Evolutionary conservation across 1,140 invertebrate species (phyloP), one percentile per base, ranked within the genome.

Genomic region (Ephestia elutella): DNA sequence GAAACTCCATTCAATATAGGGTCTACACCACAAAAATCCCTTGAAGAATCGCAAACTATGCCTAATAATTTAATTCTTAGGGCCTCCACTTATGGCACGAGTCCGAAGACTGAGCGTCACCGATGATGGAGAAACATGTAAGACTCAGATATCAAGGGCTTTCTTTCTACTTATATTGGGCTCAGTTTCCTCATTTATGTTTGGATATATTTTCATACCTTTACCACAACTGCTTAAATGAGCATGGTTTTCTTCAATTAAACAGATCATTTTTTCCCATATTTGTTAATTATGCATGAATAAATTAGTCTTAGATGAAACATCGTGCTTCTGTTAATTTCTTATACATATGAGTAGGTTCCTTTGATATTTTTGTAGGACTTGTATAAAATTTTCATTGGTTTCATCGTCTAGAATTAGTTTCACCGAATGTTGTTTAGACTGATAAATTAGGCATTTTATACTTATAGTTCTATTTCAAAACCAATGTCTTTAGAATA

Each of bases 121-220:
- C 21, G 90, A 91, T 70, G 90, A 91, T 62, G 90, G 90, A 62
- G 90, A 91, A 80, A 90, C 90, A 86, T 87, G 90, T 91, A 91
- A 91, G 90, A 73, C 9, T 21, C 19, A 25, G 25, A 54, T 21
- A 56, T 32, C 48, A 70, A 28, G 56, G 17, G 13, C 49, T 32
- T 28, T 49, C 32, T 38, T n/a, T n/a, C n/a, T n/a, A n/a, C n/a
- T n/a, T n/a, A 49, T 62, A 35, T 56, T n/a, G 21, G 54, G 56
- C 54, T n/a, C 49, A 17, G 49, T 49, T 56, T 10, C 15, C 25
- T 54, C 13, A 28, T 53, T 25, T 25, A 28, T 28, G 21, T n/a
- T 53, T 25, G 10, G 10, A 25, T 4, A 49, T 53, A 3, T 44
- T 13, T 53, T n/a, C n/a, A n/a, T n/a, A n/a, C n/a, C n/a, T n/a